These are phyloP conservation scores for Latheticus oryzae DNA, from an alignment of 2,888 invertebrate genomes.

Conservation along the genomic window DNA sequence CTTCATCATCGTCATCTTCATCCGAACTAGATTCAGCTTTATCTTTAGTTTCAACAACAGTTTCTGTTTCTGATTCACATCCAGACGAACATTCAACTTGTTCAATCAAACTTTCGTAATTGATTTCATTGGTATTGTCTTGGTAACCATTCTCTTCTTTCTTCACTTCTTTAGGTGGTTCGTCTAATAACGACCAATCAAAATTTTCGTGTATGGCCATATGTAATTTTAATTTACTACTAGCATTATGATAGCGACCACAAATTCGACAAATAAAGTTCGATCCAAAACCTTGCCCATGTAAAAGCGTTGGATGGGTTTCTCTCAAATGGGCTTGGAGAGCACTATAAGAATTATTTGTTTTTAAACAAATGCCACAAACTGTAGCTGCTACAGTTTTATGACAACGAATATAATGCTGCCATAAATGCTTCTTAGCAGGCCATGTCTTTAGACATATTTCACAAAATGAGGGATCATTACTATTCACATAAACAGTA, in stretches of 20 bases:
- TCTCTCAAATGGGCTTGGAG: constrained; percentile 62
- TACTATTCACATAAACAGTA: constrained; percentile 69
- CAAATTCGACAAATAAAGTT: constrained; percentile 70
- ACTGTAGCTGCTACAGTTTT: constrained; percentile 70
- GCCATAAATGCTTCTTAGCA: constrained; percentile 72
- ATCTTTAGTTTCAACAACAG: constrained; percentile 11
- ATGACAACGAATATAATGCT: constrained; percentile 70
- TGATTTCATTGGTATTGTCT: constrained; percentile 52
- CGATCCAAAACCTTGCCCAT: constrained; percentile 68
- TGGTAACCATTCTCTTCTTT: constrained; percentile 44
- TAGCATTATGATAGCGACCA: constrained; percentile 69
- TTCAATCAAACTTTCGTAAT: constrained; percentile 62
- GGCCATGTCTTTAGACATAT: constrained; percentile 73
- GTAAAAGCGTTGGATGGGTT: constrained; percentile 67
- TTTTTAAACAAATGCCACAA: constrained; percentile 71
- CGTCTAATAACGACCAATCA: constrained; percentile 57
- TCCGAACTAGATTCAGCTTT: constrained; percentile 37
- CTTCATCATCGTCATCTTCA: constrained; percentile 32
- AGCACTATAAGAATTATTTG: constrained; percentile 67
- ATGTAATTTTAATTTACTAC: constrained; percentile 69
- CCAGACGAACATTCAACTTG: constrained; percentile 55
- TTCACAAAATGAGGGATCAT: constrained; percentile 66
- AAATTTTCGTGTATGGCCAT: constrained; percentile 70
- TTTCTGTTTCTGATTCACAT: constrained; percentile 39
- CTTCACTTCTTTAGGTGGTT: constrained; percentile 40